A percentile compares a stretch with the other conserved stretches of the same genome.
phyloP scores from a whole-genome alignment of 2,113 vertebrate genomes.

The Nicator chloris region DNA sequence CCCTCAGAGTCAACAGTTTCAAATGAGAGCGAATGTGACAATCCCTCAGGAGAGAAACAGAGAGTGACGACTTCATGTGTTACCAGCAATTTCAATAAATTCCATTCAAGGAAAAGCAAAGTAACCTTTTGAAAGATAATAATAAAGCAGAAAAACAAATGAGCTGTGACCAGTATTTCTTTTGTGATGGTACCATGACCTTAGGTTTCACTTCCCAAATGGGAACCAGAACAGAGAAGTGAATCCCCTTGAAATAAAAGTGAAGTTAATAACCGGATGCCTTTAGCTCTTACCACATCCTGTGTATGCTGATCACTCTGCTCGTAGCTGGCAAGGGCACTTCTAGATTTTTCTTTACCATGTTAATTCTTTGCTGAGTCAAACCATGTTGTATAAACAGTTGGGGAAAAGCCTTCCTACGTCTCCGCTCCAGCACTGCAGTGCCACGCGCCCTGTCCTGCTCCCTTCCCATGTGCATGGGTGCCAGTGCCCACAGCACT shows the following conservation, averaged over 20 bases:
- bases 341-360: constrained; percentile 48
- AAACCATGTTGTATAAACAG: background rate
- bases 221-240: constrained; percentile 77
- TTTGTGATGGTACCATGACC: constrained; percentile 64
- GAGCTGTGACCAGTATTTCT: constrained; percentile 63
- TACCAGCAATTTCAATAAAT: constrained; percentile 48
- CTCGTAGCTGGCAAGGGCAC: constrained; percentile 58
- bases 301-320: constrained; percentile 63
- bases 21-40: constrained; percentile 34
- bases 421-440: background rate
- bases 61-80: background rate
- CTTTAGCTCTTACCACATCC: constrained; percentile 75
- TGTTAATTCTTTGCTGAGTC: constrained; percentile 65
- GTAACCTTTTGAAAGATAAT: constrained; percentile 62
- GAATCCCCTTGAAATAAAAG: constrained; percentile 80
- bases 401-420: background rate
- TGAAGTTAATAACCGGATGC: constrained; percentile 75
- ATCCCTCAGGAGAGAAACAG: constrained; percentile 21
- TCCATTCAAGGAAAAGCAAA: constrained; percentile 60
- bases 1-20: constrained; percentile 16
- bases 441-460: rapidly evolving
- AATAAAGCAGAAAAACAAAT: constrained; percentile 66
- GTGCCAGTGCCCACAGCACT: background rate
- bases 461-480: background rate
- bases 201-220: constrained; percentile 79